Percentiles rank a stretch among this genome's conserved stretches.
Conservation (phyloP, 2,797 vertebrate genomes). For the Melanotaenia maccullochi region DNA sequence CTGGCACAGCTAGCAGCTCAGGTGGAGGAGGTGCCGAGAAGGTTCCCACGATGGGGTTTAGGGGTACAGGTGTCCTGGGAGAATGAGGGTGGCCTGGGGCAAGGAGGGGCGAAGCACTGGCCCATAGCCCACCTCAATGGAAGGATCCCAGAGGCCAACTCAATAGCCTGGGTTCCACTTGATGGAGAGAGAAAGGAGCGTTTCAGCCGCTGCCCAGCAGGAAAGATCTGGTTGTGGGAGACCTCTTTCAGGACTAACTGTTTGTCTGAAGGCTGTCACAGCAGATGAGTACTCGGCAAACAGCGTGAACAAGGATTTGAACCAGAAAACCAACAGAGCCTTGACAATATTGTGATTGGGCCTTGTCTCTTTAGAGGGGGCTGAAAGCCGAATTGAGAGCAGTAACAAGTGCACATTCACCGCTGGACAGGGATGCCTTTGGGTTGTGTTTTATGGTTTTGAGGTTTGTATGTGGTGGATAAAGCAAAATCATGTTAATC, state of each 20-base stretch:
- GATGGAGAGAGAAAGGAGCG: constrained; percentile 94
- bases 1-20: constrained; percentile 73
- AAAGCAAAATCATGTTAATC: constrained; percentile 83
- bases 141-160: constrained; percentile 93
- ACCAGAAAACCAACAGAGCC: constrained; percentile 96
- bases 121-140: constrained; percentile 93
- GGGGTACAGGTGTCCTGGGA: constrained; percentile 86
- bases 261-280: constrained; percentile 98
- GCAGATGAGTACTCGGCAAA: constrained; percentile 98
- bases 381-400: constrained; percentile 88
- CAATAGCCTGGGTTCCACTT: constrained; percentile 95
- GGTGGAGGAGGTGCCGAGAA: constrained; percentile 65
- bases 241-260: constrained; percentile 94
- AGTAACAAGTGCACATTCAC: constrained; percentile 88
- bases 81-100: constrained; percentile 82
- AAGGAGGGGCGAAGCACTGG: constrained; percentile 82
- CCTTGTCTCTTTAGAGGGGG: constrained; percentile 86
- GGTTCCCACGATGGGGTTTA: constrained; percentile 83
- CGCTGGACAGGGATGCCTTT: constrained; percentile 77
- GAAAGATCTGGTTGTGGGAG: constrained; percentile 95
- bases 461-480: constrained; percentile 71
- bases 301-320: constrained; percentile 99
- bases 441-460: constrained; percentile 83
- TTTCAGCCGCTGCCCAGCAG: constrained; percentile 95
- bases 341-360: constrained; percentile 92